Base-by-base conservation (phyloP, 2,113 vertebrate genomes). In the Chlamydotis undulata region DNA sequence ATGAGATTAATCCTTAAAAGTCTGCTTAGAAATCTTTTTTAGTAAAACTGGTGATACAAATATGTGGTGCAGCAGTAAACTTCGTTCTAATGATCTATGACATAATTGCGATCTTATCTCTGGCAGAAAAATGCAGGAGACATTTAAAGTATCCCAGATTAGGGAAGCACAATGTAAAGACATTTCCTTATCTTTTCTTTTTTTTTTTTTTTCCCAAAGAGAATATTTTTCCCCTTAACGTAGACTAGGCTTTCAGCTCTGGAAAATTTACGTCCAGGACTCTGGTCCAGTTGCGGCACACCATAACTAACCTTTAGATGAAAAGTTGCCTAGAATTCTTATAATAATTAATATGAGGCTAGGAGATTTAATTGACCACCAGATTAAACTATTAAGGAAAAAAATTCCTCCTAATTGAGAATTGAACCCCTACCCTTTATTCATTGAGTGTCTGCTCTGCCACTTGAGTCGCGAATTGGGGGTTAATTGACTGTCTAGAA, bases 401-500 rank as follows among this genome's bases (percentile, higher is more conserved):
- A 97, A 91, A 94, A 0, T 53, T 94, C 89, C 77, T 92, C 94
- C 86, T 95, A 87, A 97, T 68, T 81, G 92, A 96, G 90, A 73
- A 83, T 79, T 95, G 90, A 95, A 97, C 89, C 60, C 82, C 35
- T 97, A 96, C 85, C 85, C 93, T 96, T 96, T 95, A 78, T 96
- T 83, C 95, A 94, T 65, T 67, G 92, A 94, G 56, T 39, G 77
- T 31, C 55, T 87, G 87, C 95, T 94, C 92, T 96, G 94, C 91
- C 74, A 53, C 86, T 93, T 93, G 87, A 96, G 70, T 95, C 39
- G 3, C 93, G 84, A 97, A 94, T 94, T 94, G 79, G 70, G 84
- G 84, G 88, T 96, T 97, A 97, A 97, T 96, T 96, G 73, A 95
- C 94, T 97, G 85, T 61, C 81, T 95, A 83, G 71, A 92, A 83